Percentiles rank a stretch among this genome's conserved stretches.
phyloP scores from a whole-genome alignment of 2,888 invertebrate species.

The Polyommatus icarus region DNA sequence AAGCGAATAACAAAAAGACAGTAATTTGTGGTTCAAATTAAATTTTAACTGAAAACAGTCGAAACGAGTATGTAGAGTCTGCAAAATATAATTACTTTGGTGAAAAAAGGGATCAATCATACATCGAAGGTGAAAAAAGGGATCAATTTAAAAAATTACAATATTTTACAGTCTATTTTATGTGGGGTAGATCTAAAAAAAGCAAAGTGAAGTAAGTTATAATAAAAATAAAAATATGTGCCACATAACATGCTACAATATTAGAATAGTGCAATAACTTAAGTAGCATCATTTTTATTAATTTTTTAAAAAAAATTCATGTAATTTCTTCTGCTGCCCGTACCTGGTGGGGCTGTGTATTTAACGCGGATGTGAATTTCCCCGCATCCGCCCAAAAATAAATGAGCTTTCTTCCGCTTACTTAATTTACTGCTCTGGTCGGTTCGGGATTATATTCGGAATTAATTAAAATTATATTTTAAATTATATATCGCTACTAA shows the following conservation, averaged over 20 bases:
- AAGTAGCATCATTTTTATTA: not conserved
- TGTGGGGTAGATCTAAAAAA: no score
- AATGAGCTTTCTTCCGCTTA: conserved; percentile 79
- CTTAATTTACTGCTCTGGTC: conserved; percentile 74
- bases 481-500: conserved; percentile 61
- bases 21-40: conserved; percentile 72
- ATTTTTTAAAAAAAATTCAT: not conserved
- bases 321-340: not conserved
- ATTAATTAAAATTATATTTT: conserved; percentile 75
- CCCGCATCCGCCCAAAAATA: conserved; percentile 78
- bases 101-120: not conserved
- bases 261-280: not conserved
- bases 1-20: conserved; percentile 76
- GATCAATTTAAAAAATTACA: not conserved
- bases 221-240: no score
- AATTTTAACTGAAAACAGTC: conserved; percentile 76
- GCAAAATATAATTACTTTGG: not conserved
- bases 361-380: conserved; percentile 78
- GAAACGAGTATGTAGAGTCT: conserved; percentile 60
- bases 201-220: no score
- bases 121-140: not conserved
- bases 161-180: no score
- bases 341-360: conserved; percentile 69
- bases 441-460: conserved; percentile 64
- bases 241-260: no score